phyloP scores from a whole-genome alignment of 1,140 invertebrate species.

The Bombus ignitus region DNA sequence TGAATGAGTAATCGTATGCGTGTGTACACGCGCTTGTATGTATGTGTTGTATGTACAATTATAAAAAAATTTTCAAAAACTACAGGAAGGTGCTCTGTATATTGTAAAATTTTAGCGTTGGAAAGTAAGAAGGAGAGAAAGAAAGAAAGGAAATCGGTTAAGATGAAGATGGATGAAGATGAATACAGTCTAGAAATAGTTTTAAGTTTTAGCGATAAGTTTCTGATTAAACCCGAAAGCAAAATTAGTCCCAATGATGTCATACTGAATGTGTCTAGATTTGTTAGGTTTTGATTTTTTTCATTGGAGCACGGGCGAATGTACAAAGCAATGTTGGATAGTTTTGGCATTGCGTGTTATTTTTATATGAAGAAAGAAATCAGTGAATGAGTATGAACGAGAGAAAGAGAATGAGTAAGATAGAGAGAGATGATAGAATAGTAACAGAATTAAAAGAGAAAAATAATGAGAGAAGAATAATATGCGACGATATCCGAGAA shows the following conservation, averaged over 20 bases:
- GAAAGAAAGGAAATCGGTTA: neutral
- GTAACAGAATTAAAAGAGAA: conserved; percentile 55
- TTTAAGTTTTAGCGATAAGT: conserved; percentile 61
- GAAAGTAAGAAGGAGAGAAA: neutral
- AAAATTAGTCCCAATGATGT: conserved; percentile 61
- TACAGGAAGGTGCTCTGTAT: neutral
- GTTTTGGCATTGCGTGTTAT: conserved; percentile 81
- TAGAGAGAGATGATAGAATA: conserved; percentile 44
- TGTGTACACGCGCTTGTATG: neutral
- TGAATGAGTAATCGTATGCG: neutral
- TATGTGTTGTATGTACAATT: neutral
- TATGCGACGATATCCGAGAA: conserved; percentile 64
- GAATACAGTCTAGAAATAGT: conserved; percentile 9
- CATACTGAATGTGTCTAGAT: conserved; percentile 67
- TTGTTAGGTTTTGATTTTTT: conserved; percentile 77
- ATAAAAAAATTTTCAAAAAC: conserved; percentile 4
- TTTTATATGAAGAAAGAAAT: conserved; percentile 75
- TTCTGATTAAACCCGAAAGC: neutral
- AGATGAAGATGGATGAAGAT: neutral
- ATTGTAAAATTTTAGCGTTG: neutral
- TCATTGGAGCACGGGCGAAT: conserved; percentile 82
- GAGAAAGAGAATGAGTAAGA: no score
- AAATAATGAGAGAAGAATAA: conserved; percentile 29
- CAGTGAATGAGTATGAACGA: no score
- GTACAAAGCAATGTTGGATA: conserved; percentile 83